These are phyloP conservation scores for Hycleus cichorii DNA, from an alignment of 1,140 invertebrate genomes.

Conservation along the genomic window DNA sequence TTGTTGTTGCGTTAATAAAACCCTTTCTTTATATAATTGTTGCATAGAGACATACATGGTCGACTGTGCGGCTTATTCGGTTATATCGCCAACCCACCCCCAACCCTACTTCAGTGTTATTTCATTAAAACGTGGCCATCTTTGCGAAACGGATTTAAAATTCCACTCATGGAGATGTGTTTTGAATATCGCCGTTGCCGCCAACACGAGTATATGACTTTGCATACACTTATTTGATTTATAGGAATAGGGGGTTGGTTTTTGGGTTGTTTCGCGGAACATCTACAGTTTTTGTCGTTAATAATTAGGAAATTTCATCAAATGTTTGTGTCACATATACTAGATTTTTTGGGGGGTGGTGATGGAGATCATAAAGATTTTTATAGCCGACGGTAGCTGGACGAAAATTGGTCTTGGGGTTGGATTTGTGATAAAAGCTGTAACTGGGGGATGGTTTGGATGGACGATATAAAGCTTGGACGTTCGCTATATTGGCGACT, in stretches of 20 bases:
- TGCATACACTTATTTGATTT: slow-evolving; percentile 37
- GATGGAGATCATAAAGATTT: no score
- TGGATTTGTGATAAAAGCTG: no score
- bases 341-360: no score
- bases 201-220: slow-evolving; percentile 29
- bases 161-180: slow-evolving; percentile 32
- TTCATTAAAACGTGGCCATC: slow-evolving; percentile 35
- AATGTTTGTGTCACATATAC: no score
- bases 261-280: no score
- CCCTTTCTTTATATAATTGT: slow-evolving; percentile 15
- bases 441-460: no score
- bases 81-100: slow-evolving; percentile 4
- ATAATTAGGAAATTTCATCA: no score
- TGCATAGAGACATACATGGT: slow-evolving; percentile 20
- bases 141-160: slow-evolving; percentile 36
- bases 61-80: slow-evolving; percentile 26
- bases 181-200: slow-evolving; percentile 29
- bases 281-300: no score
- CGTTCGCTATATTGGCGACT: no score
- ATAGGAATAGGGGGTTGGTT: slow-evolving; percentile 15
- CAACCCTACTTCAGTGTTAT: slow-evolving; percentile 22
- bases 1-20: not conserved
- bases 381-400: no score
- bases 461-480: no score
- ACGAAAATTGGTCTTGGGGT: no score